These are phyloP conservation scores for Esox niger DNA, from an alignment of 2,113 vertebrate species.

Conservation along the genomic window DNA sequence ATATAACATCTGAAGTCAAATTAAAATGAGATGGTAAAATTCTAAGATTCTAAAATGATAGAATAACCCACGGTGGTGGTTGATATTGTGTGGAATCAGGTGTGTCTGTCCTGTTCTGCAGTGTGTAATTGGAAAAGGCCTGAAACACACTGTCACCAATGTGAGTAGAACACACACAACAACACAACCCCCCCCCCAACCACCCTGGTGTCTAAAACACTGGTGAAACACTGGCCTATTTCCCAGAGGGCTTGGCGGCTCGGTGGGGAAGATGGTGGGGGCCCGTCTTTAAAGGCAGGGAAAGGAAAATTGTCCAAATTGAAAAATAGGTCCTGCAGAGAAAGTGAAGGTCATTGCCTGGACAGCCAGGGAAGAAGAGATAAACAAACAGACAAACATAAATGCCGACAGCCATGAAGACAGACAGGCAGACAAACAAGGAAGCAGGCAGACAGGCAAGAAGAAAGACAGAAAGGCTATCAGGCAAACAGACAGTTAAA, in stretches of 20 bases:
- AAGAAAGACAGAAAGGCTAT: constrained; percentile 5
- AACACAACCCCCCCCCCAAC: background rate
- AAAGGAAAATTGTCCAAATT: constrained; percentile 50
- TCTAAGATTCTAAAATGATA: no score
- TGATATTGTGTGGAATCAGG: no score
- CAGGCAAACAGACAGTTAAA: constrained; percentile 14
- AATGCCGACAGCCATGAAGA: constrained; percentile 24
- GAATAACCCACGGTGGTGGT: no score
- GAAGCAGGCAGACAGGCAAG: constrained; percentile 10
- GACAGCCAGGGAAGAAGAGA: constrained; percentile 10
- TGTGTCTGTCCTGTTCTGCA: no score
- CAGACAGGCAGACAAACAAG: constrained; percentile 6
- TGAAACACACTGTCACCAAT: no score
- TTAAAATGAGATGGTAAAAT: no score
- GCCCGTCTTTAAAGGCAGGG: constrained; percentile 11
- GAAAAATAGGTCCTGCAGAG: constrained; percentile 44
- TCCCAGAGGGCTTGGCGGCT: background rate
- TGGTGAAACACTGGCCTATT: background rate
- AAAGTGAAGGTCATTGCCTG: constrained; percentile 18
- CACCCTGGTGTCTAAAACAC: background rate
- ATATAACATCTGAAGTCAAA: no score
- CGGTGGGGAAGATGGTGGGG: background rate
- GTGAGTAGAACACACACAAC: no score
- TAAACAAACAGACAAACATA: constrained; percentile 22
- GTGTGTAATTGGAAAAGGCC: no score